Conservation (phyloP, 1,140 invertebrate species). For the Drosophila subpulchrella region DNA sequence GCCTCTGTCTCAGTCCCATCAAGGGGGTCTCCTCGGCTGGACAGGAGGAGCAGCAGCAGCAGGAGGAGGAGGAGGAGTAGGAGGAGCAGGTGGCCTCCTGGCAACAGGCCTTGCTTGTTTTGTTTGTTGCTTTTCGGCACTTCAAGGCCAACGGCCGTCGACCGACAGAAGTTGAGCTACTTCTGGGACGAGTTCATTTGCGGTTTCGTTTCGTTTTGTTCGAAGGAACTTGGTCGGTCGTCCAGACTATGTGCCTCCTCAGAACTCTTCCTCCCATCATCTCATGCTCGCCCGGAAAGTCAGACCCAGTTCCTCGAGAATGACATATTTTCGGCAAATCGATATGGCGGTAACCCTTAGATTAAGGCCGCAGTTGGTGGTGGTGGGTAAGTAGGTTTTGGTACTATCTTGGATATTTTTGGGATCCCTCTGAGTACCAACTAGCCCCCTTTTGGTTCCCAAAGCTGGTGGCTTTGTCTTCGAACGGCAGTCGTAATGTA, state of each 20-base stretch:
- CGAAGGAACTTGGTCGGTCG: slow-evolving; percentile 6
- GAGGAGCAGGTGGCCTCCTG: neutral
- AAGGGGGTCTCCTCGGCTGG: neutral
- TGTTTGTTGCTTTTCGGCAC: slow-evolving; percentile 44
- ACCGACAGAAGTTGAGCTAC: slow-evolving; percentile 33
- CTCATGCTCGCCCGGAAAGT: neutral
- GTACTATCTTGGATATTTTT: neutral
- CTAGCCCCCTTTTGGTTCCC: too few species aligned
- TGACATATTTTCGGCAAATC: slow-evolving; percentile 47
- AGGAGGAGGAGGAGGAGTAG: neutral
- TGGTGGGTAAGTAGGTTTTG: neutral
- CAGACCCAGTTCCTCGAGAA: slow-evolving; percentile 4
- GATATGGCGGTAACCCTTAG: slow-evolving; percentile 5
- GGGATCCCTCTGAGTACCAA: neutral
- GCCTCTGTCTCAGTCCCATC: neutral
- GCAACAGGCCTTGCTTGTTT: neutral
- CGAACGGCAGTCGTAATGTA: slow-evolving; percentile 49
- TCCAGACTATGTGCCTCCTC: neutral
- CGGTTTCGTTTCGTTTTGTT: slow-evolving; percentile 13
- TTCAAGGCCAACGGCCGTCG: slow-evolving; percentile 47
- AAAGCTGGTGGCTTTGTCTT: slow-evolving; percentile 20
- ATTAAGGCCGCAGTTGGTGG: neutral
- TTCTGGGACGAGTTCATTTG: slow-evolving; percentile 22
- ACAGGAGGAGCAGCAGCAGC: neutral
- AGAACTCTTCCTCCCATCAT: neutral